Evolutionary conservation across 2,113 vertebrate genomes (phyloP).

Genomic region (Stictonetta naevosa): DNA sequence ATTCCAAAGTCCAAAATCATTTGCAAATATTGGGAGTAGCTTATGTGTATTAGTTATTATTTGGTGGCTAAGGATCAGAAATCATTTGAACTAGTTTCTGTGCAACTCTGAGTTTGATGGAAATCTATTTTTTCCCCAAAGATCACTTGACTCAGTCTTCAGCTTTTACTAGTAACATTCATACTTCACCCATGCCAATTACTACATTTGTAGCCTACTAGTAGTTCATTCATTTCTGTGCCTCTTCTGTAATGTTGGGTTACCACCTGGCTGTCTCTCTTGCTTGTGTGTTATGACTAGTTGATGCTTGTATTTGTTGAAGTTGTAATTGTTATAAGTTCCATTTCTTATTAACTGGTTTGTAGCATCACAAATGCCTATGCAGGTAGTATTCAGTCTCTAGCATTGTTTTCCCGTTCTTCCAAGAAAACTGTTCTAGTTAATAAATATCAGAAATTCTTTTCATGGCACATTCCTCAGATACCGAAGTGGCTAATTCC

Average conservation of each 20-base stretch:
- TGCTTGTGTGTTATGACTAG: not conserved
- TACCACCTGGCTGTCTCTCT: not conserved
- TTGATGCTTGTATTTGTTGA: not conserved
- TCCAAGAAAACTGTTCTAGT: not conserved
- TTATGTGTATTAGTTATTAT: not conserved
- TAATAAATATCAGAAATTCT: slow-evolving; percentile 53
- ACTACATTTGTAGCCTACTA: not conserved
- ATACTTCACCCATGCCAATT: not conserved
- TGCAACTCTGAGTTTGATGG: not conserved
- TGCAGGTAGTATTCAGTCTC: not conserved
- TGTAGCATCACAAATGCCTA: not conserved
- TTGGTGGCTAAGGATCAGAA: not conserved
- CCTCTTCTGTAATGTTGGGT: not conserved
- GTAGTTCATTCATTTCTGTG: not conserved
- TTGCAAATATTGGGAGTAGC: not conserved
- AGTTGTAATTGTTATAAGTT: not conserved
- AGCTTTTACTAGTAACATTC: not conserved
- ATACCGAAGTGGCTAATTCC: slow-evolving; percentile 33
- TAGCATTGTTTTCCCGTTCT: not conserved
- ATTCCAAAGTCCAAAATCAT: not conserved
- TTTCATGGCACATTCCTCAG: slow-evolving; percentile 22
- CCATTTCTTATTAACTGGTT: not conserved
- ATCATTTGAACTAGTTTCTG: not conserved
- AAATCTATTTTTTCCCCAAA: not conserved
- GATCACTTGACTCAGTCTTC: not conserved